Evolutionary conservation across 1,140 invertebrate species (phyloP), one percentile per base, ranked within the genome.

Genomic region (Eulimnadia texana): DNA sequence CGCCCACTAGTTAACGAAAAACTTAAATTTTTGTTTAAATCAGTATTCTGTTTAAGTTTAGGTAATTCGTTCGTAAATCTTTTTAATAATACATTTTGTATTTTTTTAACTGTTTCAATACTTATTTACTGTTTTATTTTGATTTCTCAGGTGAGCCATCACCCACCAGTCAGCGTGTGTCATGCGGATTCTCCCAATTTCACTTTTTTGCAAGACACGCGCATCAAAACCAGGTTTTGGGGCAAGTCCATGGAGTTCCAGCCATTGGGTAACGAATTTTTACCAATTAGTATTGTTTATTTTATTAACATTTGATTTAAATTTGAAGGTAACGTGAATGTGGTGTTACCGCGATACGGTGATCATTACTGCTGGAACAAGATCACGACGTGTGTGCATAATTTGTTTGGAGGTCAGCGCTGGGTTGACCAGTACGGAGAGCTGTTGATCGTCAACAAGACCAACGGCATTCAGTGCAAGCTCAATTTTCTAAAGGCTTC

Each of bases 241-340:
- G 88, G 88, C 60, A 91, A 90, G 74, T 90, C 86, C 28, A 88
- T 93, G 79, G 88, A 91, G 74, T 86, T 91, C 70, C 84, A 89
- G 69, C 88, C 89, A 0, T 79, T 85, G 33, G 87, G 87, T 54
- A 70, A 72, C 50, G 70, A 77, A 51, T 68, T 28, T 58, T 50
- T 27, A 50, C 49, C 54, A 19, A 49, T 33, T 63, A 19, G n/a
- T n/a, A 42, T 52, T 52, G 50, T 29, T 28, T 25, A 57, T 27
- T 16, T 57, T 57, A 19, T 2, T 16, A 57, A 19, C 62, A 49
- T 49, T 62, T 59, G 24, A 1, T 56, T 6, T 53, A 3, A 52
- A 22, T 53, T 13, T 58, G 20, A 69, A 64, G 77, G 78, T 28
- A 71, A 69, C 50, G 73, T 79, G 0, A 72, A 77, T 69, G 64